phyloP scores from a whole-genome alignment of 2,113 vertebrate species.

The Nannobrachium achirus region DNA sequence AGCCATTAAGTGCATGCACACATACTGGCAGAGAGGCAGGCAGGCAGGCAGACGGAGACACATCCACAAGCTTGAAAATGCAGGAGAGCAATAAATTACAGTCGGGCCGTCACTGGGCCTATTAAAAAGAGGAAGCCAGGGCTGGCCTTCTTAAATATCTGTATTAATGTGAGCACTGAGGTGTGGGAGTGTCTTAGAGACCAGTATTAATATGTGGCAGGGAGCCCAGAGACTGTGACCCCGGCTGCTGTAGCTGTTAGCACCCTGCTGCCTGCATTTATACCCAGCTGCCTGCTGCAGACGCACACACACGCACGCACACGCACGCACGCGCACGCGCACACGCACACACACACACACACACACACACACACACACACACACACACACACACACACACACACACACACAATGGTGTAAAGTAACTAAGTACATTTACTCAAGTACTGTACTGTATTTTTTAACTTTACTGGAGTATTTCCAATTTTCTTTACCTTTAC shows the following conservation, averaged over 20 bases:
- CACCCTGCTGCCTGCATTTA: constrained; percentile 19
- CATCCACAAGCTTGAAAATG: constrained; percentile 24
- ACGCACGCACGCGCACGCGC: constrained; percentile 25
- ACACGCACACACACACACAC: constrained; percentile 31
- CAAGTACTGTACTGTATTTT: too few species aligned
- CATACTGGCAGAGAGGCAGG: neutral
- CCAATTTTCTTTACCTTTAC: too few species aligned
- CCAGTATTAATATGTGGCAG: constrained; percentile 15
- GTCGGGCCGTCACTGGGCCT: constrained; percentile 42
- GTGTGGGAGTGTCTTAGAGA: constrained; percentile 1
- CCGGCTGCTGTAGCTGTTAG: neutral
- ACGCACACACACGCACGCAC: constrained; percentile 23
- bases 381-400: too few species aligned
- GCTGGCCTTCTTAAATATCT: constrained; percentile 8
- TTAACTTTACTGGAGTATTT: too few species aligned
- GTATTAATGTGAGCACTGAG: constrained; percentile 22
- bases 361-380: too few species aligned
- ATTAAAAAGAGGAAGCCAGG: constrained; percentile 1
- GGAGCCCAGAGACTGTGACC: constrained; percentile 13
- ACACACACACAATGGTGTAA: too few species aligned
- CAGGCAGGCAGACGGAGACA: constrained; percentile 25
- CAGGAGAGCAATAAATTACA: constrained; percentile 52
- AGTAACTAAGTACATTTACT: too few species aligned
- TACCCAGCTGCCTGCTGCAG: constrained; percentile 24
- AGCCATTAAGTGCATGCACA: neutral